Base-by-base conservation (phyloP, 2,888 invertebrate genomes). In the Hydropsyche betteni region DNA sequence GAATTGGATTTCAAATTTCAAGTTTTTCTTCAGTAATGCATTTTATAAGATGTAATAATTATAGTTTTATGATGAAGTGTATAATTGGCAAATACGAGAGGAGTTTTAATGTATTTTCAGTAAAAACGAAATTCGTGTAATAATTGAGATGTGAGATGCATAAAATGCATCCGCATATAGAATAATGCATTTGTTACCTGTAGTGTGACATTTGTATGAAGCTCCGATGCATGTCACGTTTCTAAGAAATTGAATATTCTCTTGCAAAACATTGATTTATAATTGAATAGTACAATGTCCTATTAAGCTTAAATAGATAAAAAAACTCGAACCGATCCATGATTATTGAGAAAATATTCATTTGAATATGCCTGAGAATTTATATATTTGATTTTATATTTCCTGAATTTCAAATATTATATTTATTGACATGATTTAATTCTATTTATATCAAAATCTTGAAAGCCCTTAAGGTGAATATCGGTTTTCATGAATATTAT, bases 191-290 rank as follows among this genome's bases (percentile, higher is more conserved):
- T 51, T 51, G 51, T 51, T 53, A 53, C 53, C 53, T 55, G 58
- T 38, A 1, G 7, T 61, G 74, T 77, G 77, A 75, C 77, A 77
- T 77, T 77, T 75, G 68, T 44, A 34, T 61, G 44, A 73, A 61
- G 61, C 69, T 51, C 61, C n/a, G 73, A 36, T 74, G 61, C 24
- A 64, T 61, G 52, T 77, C 77, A 77, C 77, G 77, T 73, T 77
- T 77, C 73, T 51, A 24, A 69, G 64, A 75, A 74, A 33, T 58
- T 14, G 69, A 75, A 58, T 77, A 74, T 68, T 74, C 69, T 50
- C 53, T 77, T 73, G 52, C 75, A 72, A 69, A 77, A 77, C 44
- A 64, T 16, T 75, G 75, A 75, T 75, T 77, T 75, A 77, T 74
- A 50, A 69, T 44, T 44, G 33, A 50, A 36, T 14, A 33, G 58